A percentile compares a stretch with the other conserved stretches of the same genome.
Conservation (phyloP, 2,113 vertebrate genomes). For the Chloropsis hardwickii region DNA sequence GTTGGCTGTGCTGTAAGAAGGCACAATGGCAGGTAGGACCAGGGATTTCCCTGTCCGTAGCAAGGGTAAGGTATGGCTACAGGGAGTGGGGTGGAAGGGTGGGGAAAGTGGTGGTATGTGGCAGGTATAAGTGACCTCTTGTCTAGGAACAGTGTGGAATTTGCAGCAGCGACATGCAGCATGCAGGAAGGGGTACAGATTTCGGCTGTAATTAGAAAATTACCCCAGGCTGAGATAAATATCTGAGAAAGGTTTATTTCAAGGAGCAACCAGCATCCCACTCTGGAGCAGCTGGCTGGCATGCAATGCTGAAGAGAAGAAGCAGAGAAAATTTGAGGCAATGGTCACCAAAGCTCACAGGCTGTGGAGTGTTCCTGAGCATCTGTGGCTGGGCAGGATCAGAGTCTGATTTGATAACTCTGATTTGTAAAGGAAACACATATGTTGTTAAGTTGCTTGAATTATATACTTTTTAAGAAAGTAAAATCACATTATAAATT, state of each 20-base stretch:
- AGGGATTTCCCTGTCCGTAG: neutral
- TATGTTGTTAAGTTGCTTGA: neutral
- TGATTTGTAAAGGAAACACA: neutral
- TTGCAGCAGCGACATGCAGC: neutral
- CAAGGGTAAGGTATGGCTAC: neutral
- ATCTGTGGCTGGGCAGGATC: neutral
- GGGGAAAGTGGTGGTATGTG: neutral
- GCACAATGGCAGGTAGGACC: neutral
- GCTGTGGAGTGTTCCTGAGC: rapidly evolving
- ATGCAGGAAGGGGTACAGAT: neutral
- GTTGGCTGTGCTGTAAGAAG: neutral
- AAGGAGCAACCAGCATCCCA: neutral
- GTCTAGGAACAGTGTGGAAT: neutral
- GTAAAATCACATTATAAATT: neutral
- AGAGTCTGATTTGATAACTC: neutral
- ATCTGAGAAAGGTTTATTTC: neutral
- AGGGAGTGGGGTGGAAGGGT: neutral
- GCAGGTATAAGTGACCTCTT: neutral
- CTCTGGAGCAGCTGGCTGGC: neutral
- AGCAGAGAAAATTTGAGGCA: neutral
- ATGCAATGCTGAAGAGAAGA: neutral
- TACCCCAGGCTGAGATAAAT: neutral
- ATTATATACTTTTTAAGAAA: neutral
- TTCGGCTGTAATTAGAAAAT: neutral
- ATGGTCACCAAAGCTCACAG: neutral